Conservation (phyloP, 1,140 invertebrate genomes). For the Protaetia brevitarsis region DNA sequence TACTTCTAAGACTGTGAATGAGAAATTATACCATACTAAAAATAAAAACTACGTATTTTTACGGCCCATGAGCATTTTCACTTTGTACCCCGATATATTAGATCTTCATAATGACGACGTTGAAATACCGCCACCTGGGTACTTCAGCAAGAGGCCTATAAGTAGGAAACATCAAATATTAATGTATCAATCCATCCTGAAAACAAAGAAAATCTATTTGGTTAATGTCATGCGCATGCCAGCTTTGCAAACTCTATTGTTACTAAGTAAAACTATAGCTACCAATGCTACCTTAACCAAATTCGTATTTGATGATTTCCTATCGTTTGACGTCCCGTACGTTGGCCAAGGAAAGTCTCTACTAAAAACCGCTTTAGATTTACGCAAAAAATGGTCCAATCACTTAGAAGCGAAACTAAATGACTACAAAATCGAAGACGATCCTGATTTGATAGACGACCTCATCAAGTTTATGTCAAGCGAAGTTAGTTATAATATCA, state of each 20-base stretch:
- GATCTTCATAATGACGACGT: slow-evolving; percentile 76
- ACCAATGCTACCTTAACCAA: slow-evolving; percentile 75
- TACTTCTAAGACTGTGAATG: slow-evolving; percentile 81
- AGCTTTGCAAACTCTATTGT: slow-evolving; percentile 80
- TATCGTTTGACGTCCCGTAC: slow-evolving; percentile 76
- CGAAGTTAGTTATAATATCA: slow-evolving; percentile 77
- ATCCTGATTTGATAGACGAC: slow-evolving; percentile 59
- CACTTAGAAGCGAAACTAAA: slow-evolving; percentile 64
- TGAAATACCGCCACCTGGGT: slow-evolving; percentile 58
- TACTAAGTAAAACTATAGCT: slow-evolving; percentile 81
- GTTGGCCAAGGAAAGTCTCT: slow-evolving; percentile 71
- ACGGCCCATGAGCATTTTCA: slow-evolving; percentile 88
- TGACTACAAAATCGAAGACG: slow-evolving; percentile 50
- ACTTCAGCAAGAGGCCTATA: slow-evolving; percentile 67
- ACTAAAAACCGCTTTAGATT: slow-evolving; percentile 66
- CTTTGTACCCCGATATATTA: slow-evolving; percentile 75
- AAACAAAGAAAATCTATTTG: slow-evolving; percentile 94
- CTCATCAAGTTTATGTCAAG: slow-evolving; percentile 75
- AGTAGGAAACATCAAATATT: slow-evolving; percentile 86
- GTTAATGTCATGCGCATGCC: slow-evolving; percentile 89
- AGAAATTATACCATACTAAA: slow-evolving; percentile 91
- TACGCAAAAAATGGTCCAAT: slow-evolving; percentile 76
- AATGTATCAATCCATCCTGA: slow-evolving; percentile 86
- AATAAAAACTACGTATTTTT: slow-evolving; percentile 87
- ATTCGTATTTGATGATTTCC: slow-evolving; percentile 88